Conservation (phyloP, 2,888 invertebrate species). For the Microchrysa polita region DNA sequence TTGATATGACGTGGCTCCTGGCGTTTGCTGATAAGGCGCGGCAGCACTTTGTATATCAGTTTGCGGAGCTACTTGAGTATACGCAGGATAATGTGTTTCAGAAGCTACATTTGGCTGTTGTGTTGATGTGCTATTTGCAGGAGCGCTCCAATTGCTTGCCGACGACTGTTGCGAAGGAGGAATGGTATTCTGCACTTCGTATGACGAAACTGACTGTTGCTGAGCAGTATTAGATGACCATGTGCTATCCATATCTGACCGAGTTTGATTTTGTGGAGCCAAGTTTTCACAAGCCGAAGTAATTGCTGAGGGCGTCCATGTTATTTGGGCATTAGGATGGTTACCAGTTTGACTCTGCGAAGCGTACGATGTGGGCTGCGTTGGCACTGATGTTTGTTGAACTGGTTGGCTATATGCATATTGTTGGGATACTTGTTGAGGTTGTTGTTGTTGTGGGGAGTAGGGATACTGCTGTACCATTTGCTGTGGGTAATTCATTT, state of each 20-base stretch:
- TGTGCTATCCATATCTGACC: not conserved
- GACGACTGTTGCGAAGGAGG: conserved; percentile 3
- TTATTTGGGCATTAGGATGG: conserved; percentile 4
- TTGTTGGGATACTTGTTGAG: conserved; percentile 46
- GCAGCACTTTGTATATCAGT: not conserved
- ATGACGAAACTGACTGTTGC: not conserved
- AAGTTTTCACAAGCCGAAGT: conserved; percentile 30
- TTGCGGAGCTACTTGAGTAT: not conserved
- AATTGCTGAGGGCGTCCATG: conserved; percentile 14
- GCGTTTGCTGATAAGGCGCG: too few relatives aligned
- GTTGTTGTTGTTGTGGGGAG: conserved; percentile 52
- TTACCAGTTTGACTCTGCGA: not conserved
- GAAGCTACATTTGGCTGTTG: not conserved
- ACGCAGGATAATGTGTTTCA: conserved; percentile 11
- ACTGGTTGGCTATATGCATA: not conserved
- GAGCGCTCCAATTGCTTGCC: conserved; percentile 22
- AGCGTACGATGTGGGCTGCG: not conserved
- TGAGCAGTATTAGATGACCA: not conserved
- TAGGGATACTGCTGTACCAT: conserved; percentile 50
- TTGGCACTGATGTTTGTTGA: not conserved
- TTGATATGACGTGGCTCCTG: too few relatives aligned
- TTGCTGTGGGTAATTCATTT: conserved; percentile 29
- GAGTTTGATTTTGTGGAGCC: conserved; percentile 28
- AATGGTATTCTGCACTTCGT: not conserved
- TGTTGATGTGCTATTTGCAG: not conserved